Conservation (phyloP, 1,140 invertebrate species). For the Calephelis virginiensis region DNA sequence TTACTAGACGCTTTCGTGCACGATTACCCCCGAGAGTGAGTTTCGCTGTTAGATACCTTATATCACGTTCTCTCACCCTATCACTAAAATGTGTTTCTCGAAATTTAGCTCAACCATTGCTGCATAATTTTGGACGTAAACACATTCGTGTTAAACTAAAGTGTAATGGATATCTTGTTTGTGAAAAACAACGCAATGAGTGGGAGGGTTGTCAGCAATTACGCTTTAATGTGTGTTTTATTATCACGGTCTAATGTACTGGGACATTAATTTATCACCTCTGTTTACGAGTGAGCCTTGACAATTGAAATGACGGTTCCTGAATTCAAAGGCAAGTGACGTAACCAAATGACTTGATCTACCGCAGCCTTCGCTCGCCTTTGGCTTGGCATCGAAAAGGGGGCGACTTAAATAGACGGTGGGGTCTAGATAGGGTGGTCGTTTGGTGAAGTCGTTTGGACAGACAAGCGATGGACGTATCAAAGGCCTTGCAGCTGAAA, state of each 20-base stretch:
- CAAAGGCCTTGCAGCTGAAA: constrained; percentile 69
- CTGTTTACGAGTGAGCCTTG: constrained; percentile 65
- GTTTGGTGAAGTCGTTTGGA: constrained; percentile 62
- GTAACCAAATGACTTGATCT: constrained; percentile 43
- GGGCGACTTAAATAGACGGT: constrained; percentile 38
- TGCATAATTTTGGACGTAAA: not conserved
- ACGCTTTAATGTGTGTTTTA: constrained; percentile 75
- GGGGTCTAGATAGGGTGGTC: constrained; percentile 49
- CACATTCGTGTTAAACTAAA: not conserved
- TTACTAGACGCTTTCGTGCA: constrained; percentile 74
- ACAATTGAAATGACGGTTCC: constrained; percentile 71
- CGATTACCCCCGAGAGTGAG: constrained; percentile 74
- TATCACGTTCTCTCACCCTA: constrained; percentile 26
- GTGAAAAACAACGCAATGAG: constrained; percentile 13
- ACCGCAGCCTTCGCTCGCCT: constrained; percentile 31
- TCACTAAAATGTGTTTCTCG: constrained; percentile 27
- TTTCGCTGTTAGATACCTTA: constrained; percentile 67
- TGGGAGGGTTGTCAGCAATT: constrained; percentile 59
- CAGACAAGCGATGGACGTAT: constrained; percentile 76
- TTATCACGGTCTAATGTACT: constrained; percentile 75
- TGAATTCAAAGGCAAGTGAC: constrained; percentile 51
- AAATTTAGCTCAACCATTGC: constrained; percentile 27
- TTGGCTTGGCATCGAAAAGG: constrained; percentile 29
- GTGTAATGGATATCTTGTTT: constrained; percentile 17
- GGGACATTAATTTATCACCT: constrained; percentile 73